Conservation (phyloP, 2,113 vertebrate genomes). For the Platysternon megacephalum region DNA sequence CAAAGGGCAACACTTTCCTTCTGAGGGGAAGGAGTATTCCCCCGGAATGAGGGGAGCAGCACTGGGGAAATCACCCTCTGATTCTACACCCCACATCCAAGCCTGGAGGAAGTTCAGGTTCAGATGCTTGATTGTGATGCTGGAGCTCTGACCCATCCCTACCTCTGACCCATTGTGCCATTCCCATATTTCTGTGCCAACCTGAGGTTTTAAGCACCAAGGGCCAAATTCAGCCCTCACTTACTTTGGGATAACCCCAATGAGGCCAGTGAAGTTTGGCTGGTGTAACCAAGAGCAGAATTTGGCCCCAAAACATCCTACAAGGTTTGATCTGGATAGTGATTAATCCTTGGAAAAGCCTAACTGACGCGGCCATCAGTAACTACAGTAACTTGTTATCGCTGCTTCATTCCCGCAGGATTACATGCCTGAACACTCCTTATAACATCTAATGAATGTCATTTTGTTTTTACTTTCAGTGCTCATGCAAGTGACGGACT, state of each 20-base stretch:
- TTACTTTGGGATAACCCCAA: background rate
- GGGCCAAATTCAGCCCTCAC: background rate
- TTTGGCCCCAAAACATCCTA: slow-evolving; percentile 68
- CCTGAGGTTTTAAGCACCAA: background rate
- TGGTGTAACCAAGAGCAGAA: slow-evolving; percentile 34
- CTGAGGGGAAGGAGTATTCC: background rate
- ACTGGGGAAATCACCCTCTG: rapidly evolving
- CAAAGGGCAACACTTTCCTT: background rate
- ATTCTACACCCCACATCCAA: background rate
- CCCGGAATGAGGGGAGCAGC: background rate
- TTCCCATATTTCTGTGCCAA: background rate
- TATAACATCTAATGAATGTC: slow-evolving; percentile 78
- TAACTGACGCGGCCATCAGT: slow-evolving; percentile 74
- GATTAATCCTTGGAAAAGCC: slow-evolving; percentile 75
- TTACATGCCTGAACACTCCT: slow-evolving; percentile 77
- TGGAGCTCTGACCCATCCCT: background rate
- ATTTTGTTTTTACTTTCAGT: slow-evolving; percentile 70
- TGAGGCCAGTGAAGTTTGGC: slow-evolving; percentile 37
- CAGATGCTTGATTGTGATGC: background rate
- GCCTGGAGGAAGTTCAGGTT: background rate
- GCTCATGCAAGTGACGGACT: slow-evolving; percentile 70
- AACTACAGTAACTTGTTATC: slow-evolving; percentile 79
- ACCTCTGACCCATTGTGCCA: background rate
- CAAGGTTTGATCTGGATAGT: slow-evolving; percentile 58
- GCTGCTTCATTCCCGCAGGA: slow-evolving; percentile 77